Conservation (phyloP, 1,140 invertebrate genomes). For the Aethina tumida region DNA sequence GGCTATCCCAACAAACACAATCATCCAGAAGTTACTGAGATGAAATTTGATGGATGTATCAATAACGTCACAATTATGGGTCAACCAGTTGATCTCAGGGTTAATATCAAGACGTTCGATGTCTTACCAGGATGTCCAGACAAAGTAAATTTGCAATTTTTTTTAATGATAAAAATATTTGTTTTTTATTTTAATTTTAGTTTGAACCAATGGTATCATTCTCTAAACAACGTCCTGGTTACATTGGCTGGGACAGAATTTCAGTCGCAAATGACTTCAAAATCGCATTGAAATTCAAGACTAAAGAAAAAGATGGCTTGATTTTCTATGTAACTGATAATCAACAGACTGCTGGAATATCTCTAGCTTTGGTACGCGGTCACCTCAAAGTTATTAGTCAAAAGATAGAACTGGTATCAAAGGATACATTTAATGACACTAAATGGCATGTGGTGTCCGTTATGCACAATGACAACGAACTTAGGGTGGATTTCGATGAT, state of each 20-base stretch:
- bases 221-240: conserved; percentile 47
- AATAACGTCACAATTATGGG: conserved; percentile 68
- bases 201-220: conserved; percentile 48
- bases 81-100: conserved; percentile 65
- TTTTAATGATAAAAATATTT: not conserved
- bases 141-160: conserved; percentile 48
- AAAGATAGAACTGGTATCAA: conserved; percentile 47
- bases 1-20: conserved; percentile 66
- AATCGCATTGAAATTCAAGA: conserved; percentile 85
- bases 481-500: conserved; percentile 80
- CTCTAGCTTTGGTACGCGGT: conserved; percentile 59
- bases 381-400: conserved; percentile 60
- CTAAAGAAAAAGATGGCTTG: conserved; percentile 61
- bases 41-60: conserved; percentile 91
- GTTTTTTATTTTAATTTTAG: conserved; percentile 16
- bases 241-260: conserved; percentile 50
- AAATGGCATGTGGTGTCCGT: conserved; percentile 90
- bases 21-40: conserved; percentile 52
- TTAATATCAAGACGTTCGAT: conserved; percentile 67
- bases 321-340: conserved; percentile 63
- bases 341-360: conserved; percentile 52
- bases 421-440: conserved; percentile 70
- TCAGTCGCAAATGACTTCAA: conserved; percentile 50
- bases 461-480: conserved; percentile 50
- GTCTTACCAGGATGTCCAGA: conserved; percentile 76